Evolutionary conservation across 2,888 invertebrate species (phyloP), one percentile per base, ranked within the genome.

Genomic region (Diaprepes abbreviatus): DNA sequence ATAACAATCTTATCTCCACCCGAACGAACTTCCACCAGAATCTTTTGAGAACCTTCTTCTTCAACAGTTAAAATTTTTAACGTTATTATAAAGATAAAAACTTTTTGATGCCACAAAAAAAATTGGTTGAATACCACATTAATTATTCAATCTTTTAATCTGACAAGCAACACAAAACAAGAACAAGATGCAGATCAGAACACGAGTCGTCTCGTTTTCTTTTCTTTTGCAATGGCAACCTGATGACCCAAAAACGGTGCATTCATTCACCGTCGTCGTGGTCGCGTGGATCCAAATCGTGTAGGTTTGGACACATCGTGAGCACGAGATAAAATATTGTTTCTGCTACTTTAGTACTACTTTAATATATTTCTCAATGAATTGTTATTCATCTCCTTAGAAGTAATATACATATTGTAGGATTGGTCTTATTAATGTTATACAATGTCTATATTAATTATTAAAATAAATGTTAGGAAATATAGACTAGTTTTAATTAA

Each of bases 211-310:
- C 28, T 62, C 52, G 50, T 19, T 62, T 52, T 62, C 50, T 45
- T 50, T 50, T 50, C 28, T 50, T 50, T 50, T 50, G 48, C 48
- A 50, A 50, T 28, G 7, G 3, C 36, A 50, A 40, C 59, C 58
- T 54, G 66, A 66, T 66, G 66, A 66, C 66, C 66, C 43, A 66
- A 66, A 58, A 65, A 58, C 33, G 19, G 28, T 66, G 52, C 60
- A 66, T 66, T 66, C 66, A 66, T 66, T 66, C 66, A 66, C n/a
- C 14, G 14, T 43, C 24, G 24, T 24, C n/a, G 24, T 5, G 59
- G 60, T 66, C 66, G 60, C 66, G 66, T 66, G 66, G 54, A 66
- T 52, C 43, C 10, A 14, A 48, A 52, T 59, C 43, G 67, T 55
- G 62, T 67, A 36, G 67, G 67, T 21, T 66, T 55, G 54, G 21